Evolutionary conservation across 2,797 vertebrate genomes (phyloP).

Genomic region (Morus bassanus): DNA sequence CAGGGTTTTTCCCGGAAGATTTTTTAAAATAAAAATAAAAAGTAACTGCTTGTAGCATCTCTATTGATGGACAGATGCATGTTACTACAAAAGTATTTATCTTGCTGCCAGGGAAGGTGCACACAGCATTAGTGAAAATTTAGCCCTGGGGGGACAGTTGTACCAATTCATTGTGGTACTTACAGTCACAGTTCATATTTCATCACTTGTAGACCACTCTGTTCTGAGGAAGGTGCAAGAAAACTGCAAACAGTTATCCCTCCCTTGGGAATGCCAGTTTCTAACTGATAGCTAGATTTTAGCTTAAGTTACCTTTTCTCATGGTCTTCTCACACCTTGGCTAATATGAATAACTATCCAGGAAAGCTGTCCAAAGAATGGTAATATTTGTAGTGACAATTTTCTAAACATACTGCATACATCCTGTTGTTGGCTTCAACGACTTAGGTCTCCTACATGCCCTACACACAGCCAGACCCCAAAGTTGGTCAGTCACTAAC

Average conservation of each 20-base stretch:
- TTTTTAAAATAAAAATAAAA: background rate
- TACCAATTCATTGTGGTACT: background rate
- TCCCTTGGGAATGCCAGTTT: background rate
- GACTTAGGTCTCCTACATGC: background rate
- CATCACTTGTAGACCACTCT: background rate
- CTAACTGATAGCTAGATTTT: background rate
- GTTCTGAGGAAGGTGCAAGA: background rate
- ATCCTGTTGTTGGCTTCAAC: background rate
- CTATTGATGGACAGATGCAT: background rate
- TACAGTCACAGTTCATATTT: background rate
- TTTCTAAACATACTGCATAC: background rate
- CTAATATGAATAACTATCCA: background rate
- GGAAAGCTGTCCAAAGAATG: background rate
- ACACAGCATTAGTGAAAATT: background rate
- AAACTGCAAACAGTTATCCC: background rate
- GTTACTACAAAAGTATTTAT: background rate
- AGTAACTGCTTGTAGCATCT: background rate
- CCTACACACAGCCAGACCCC: background rate
- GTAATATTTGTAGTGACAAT: background rate
- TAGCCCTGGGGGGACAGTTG: background rate
- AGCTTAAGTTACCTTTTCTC: background rate
- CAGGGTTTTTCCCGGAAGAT: background rate
- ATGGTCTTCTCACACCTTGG: background rate
- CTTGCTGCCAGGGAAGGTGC: background rate
- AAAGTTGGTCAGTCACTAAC: background rate